Evolutionary conservation across 1,140 invertebrate species (phyloP).

Genomic region (Pseudomyrmex concolor): DNA sequence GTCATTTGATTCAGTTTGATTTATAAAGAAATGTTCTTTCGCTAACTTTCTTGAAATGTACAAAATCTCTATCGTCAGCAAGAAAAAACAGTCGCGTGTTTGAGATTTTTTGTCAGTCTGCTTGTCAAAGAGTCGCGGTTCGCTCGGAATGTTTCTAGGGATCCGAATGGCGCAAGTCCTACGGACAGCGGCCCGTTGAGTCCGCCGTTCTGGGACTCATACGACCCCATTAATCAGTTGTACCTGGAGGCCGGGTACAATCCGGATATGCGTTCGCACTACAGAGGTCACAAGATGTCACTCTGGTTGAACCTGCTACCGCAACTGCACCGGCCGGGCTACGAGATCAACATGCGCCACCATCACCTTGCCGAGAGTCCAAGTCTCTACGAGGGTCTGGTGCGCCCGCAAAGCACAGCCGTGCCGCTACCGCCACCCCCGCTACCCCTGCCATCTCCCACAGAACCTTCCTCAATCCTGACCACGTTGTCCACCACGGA

Average conservation of each 20-base stretch:
- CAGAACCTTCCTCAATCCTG: constrained; percentile 81
- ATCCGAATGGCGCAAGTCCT: constrained; percentile 87
- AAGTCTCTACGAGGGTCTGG: constrained; percentile 89
- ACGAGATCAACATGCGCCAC: constrained; percentile 91
- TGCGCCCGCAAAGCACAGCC: constrained; percentile 89
- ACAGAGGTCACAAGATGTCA: constrained; percentile 95
- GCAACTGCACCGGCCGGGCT: constrained; percentile 92
- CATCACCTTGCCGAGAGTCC: constrained; percentile 90
- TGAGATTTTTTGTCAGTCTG: not conserved
- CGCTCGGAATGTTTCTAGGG: constrained; percentile 85
- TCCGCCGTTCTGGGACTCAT: constrained; percentile 93
- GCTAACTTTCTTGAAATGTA: not conserved
- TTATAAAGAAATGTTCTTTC: no score
- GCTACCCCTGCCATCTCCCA: constrained; percentile 82
- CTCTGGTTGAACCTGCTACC: constrained; percentile 96
- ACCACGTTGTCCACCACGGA: constrained; percentile 78
- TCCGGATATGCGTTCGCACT: constrained; percentile 92
- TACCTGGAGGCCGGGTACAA: constrained; percentile 92
- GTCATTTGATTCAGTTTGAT: no score
- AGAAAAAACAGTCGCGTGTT: not conserved
- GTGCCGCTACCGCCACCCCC: constrained; percentile 85
- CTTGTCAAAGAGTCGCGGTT: constrained; percentile 35
- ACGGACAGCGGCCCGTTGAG: constrained; percentile 72
- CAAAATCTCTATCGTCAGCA: no score
- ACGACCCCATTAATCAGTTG: constrained; percentile 94